Evolutionary conservation across 2,113 vertebrate genomes (phyloP), one percentile per base, ranked within the genome.

Genomic region (Seriola dumerili): DNA sequence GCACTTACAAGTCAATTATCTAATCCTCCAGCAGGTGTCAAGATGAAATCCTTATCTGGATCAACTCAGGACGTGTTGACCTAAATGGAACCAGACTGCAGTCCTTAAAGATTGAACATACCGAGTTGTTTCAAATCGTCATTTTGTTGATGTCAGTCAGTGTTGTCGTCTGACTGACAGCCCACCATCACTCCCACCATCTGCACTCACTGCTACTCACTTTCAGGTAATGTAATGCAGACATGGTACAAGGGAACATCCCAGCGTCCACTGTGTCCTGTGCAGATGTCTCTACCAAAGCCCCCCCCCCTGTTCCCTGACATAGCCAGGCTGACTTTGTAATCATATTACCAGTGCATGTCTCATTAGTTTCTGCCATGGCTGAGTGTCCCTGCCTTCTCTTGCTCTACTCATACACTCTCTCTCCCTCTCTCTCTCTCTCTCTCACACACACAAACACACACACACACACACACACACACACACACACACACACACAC

Each of bases 311-410:
- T 69, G 69, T 62, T 91, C 85, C 54, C 52, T 83, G 87, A 84
- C 80, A 89, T 34, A 83, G 72, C 52, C 87, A 70, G 78, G 52
- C 86, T 76, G 90, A 92, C 89, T 92, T 88, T 88, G 91, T 93
- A 93, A 94, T 92, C 93, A 91, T 94, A 93, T 94, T 94, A 94
- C 79, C 80, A 64, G 78, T 82, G 89, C 91, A 86, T 85, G 91
- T 91, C 91, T 94, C 91, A 92, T 94, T 94, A 94, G 88, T 92
- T 94, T 89, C 83, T 91, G 91, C 90, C 88, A 90, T 85, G 90
- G 90, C 90, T 93, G 91, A 91, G 85, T 88, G 89, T 94, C 81
- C 84, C 83, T 77, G 64, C 87, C 70, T 87, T 74, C 81, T 88
- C 73, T 70, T 70, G 73, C 69, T 83, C 73, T 38, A 38, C 85